phyloP scores from a whole-genome alignment of 1,140 invertebrate genomes.

The Aradophagus sp. region DNA sequence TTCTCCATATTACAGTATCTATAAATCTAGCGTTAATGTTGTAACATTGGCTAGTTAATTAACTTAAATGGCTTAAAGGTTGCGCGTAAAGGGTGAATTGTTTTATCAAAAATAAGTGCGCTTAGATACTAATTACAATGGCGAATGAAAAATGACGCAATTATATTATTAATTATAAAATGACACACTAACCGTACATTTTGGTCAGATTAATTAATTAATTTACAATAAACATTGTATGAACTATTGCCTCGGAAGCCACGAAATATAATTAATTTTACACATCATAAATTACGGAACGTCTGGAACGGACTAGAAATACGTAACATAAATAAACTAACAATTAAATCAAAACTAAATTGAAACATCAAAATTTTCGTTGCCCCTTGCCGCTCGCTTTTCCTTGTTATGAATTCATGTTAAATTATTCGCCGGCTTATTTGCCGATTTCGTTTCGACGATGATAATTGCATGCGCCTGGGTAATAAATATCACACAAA shows the following conservation, averaged over 20 bases:
- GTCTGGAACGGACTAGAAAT: conserved; percentile 1
- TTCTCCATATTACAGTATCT: no score
- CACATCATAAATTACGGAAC: conserved; percentile 22
- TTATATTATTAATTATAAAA: no score
- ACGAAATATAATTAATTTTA: conserved; percentile 18
- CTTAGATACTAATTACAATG: no score
- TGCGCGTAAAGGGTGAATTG: no score
- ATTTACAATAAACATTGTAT: conserved; percentile 16
- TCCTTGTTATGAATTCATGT: conserved; percentile 5
- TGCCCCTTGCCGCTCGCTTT: no score
- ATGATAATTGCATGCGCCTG: conserved; percentile 4
- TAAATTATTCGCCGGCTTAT: conserved; percentile 18
- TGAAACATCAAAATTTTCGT: conserved; percentile 3
- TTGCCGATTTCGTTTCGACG: conserved; percentile 8
- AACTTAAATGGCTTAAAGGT: no score
- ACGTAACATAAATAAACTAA: conserved; percentile 12
- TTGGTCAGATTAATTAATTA: conserved; percentile 3
- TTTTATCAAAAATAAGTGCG: no score
- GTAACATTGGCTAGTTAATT: no score
- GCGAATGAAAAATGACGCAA: no score
- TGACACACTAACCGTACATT: neutral
- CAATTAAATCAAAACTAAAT: conserved; percentile 17
- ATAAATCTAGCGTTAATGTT: no score
- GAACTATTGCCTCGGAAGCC: conserved; percentile 4
- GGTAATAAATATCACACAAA: conserved; percentile 30